A percentile compares a stretch with the other conserved stretches of the same genome.
Evolutionary conservation across 2,888 invertebrate genomes (phyloP).

Genomic region (Rosalia funebris): DNA sequence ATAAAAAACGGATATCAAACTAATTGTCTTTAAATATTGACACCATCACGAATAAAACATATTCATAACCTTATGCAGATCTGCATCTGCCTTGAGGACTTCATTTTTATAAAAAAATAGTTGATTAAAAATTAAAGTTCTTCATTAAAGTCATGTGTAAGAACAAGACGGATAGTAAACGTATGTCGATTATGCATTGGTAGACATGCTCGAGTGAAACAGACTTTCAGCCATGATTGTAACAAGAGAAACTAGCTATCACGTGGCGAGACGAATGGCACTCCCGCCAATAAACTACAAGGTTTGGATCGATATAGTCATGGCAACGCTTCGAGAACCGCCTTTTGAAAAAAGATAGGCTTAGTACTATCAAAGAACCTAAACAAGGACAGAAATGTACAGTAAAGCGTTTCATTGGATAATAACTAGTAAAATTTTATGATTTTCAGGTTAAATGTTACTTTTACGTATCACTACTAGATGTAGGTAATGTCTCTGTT

Average conservation of each 20-base stretch:
- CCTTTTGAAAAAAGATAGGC: constrained; percentile 50
- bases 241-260: constrained; percentile 53
- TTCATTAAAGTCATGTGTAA: no score
- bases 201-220: constrained; percentile 42
- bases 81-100: no score
- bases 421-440: constrained; percentile 64
- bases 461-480: constrained; percentile 63
- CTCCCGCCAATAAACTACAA: constrained; percentile 55
- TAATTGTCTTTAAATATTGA: no score
- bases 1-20: no score
- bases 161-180: constrained; percentile 37
- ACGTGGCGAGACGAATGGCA: constrained; percentile 58
- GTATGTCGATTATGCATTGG: constrained; percentile 47
- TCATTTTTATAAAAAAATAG: no score
- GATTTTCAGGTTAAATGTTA: constrained; percentile 61
- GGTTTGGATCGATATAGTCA: constrained; percentile 60
- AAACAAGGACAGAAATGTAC: constrained; percentile 52
- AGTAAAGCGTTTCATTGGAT: constrained; percentile 62
- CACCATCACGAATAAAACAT: no score
- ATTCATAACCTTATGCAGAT: no score
- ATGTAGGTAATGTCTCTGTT: constrained; percentile 63
- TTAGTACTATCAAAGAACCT: constrained; percentile 27
- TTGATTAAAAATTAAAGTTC: no score
- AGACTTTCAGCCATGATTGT: constrained; percentile 59
- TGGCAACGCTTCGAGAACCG: constrained; percentile 59